Conservation (phyloP, 2,113 vertebrate genomes). For the Lophura nycthemera region DNA sequence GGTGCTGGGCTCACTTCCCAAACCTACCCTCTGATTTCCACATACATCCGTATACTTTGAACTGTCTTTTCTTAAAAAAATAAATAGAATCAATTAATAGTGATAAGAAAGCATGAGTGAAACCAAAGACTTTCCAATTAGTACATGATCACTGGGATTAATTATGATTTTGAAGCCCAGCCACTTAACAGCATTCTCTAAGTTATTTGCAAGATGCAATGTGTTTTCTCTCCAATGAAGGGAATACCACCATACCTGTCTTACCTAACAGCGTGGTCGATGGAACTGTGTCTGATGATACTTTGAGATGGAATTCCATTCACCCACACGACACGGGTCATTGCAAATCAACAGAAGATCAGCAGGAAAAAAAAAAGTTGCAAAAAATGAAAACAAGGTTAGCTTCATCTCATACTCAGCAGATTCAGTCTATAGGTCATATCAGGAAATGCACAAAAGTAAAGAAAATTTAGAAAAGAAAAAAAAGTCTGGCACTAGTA, state of each 20-base stretch:
- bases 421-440: constrained; percentile 7
- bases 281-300: constrained; percentile 86
- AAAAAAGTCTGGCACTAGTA: constrained; percentile 74
- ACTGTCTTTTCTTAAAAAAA: not conserved
- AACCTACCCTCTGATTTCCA: not conserved
- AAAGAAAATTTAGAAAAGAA: constrained; percentile 53
- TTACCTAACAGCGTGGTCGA: constrained; percentile 86
- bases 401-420: constrained; percentile 22
- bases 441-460: not conserved
- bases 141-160: not conserved
- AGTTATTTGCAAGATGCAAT: not conserved
- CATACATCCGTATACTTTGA: not conserved
- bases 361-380: constrained; percentile 35
- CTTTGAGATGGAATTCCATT: constrained; percentile 72
- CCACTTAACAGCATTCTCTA: not conserved
- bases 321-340: constrained; percentile 53
- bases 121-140: not conserved
- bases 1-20: not conserved
- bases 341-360: constrained; percentile 57
- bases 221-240: not conserved
- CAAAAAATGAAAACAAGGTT: constrained; percentile 58
- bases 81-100: not conserved
- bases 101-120: not conserved
- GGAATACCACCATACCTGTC: constrained; percentile 26
- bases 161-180: not conserved